Evolutionary conservation across 1,140 invertebrate species (phyloP), one percentile per base, ranked within the genome.

Genomic region (Cataglyphis hispanica): DNA sequence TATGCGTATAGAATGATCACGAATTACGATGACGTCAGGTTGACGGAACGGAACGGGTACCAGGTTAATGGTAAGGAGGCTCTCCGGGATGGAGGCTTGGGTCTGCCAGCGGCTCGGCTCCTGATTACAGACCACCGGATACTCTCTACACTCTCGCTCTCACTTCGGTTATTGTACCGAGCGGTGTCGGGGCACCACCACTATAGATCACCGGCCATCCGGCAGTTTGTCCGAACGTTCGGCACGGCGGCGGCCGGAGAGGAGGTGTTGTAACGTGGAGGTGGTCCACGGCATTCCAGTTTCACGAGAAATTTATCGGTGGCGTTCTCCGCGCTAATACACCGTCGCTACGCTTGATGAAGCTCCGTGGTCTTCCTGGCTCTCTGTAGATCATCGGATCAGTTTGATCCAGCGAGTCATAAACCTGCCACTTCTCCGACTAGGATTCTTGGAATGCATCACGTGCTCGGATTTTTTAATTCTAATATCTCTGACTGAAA

Each of bases 71-170:
- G 93, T 91, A 86, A 92, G 84, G 88, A 91, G 91, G 88, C 86
- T 56, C 86, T 56, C 80, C 72, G 88, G 88, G 87, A 90, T 86
- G 77, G 90, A 88, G 91, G 77, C 85, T 87, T 76, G 89, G 89
- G 89, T 90, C 91, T 89, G 92, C 92, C 91, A 94, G 94, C 93
- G 94, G 94, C 93, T 93, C 76, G 92, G 91, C 93, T 94, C 86
- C 94, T 95, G 94, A 95, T 95, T 95, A 95, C 94, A 95, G 94
- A 94, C 92, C 93, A 91, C 92, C 88, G 89, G 85, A 92, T 94
- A 92, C 87, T 92, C 87, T 92, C 92, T 92, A 93, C 91, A 93
- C 93, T 95, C 94, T 93, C 92, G 92, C 92, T 94, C 94, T 95
- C 93, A 92, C 92, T 93, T 94, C 92, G 87, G 87, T 88, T 92